Conservation (phyloP, 2,113 vertebrate genomes). For the Ia io region DNA sequence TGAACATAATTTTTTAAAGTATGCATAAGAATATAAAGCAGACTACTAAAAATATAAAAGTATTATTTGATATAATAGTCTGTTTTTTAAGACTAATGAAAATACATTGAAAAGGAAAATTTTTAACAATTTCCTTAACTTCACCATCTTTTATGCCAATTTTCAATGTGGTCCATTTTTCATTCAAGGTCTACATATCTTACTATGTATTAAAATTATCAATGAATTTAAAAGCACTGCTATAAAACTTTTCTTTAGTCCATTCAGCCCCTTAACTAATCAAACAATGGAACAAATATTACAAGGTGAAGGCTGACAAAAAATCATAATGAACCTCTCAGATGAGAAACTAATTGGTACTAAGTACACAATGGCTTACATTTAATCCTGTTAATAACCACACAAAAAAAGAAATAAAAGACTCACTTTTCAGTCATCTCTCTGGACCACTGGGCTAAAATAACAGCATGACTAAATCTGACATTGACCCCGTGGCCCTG, state of each 20-base stretch:
- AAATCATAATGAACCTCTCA: constrained; percentile 76
- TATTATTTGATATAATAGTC: constrained; percentile 16
- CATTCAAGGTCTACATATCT: constrained; percentile 58
- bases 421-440: constrained; percentile 84
- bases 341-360: constrained; percentile 78
- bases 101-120: background rate
- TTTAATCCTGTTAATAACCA: constrained; percentile 77
- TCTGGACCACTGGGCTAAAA: constrained; percentile 84
- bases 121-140: constrained; percentile 42
- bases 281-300: constrained; percentile 74
- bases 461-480: constrained; percentile 84
- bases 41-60: constrained; percentile 18
- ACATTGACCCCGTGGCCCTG: constrained; percentile 82
- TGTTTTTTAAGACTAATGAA: constrained; percentile 27
- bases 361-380: constrained; percentile 78
- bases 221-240: constrained; percentile 62
- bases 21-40: constrained; percentile 30
- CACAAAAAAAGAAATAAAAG: constrained; percentile 82
- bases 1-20: constrained; percentile 40
- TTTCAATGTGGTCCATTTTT: constrained; percentile 37
- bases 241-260: constrained; percentile 57
- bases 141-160: background rate
- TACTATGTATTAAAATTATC: constrained; percentile 63
- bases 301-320: constrained; percentile 69
- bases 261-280: constrained; percentile 34